Evolutionary conservation across 1,140 invertebrate species (phyloP).

Genomic region (Meloidogyne hapla): DNA sequence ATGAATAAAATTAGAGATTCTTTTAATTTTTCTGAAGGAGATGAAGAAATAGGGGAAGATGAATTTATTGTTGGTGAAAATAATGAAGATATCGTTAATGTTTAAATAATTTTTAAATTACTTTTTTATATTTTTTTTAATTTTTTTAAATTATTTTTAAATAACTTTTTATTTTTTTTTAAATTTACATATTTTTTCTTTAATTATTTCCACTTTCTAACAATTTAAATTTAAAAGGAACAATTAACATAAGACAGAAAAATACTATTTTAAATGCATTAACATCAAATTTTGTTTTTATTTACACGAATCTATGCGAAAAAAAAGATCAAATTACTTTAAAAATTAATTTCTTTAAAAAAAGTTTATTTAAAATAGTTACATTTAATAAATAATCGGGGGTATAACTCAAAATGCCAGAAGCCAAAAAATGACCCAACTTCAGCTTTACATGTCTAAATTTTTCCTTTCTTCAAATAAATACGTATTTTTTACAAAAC

Average conservation of each 20-base stretch:
- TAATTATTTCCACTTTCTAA: background rate
- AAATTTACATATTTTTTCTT: background rate
- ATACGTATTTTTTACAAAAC: too few relatives aligned
- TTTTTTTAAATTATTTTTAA: background rate
- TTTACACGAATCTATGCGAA: too few relatives aligned
- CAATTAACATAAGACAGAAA: too few relatives aligned
- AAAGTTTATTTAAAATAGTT: background rate
- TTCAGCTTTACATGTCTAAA: too few relatives aligned
- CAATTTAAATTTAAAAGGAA: too few relatives aligned
- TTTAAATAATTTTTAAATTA: background rate
- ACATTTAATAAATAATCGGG: too few relatives aligned
- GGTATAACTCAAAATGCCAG: too few relatives aligned
- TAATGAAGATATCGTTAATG: background rate
- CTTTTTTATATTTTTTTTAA: background rate
- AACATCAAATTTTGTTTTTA: too few relatives aligned
- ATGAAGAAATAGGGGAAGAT: slow-evolving; percentile 7
- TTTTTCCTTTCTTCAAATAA: too few relatives aligned
- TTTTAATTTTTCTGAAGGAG: background rate
- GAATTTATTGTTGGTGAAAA: background rate
- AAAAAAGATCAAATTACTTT: background rate
- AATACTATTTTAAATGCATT: too few relatives aligned
- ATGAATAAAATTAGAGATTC: slow-evolving; percentile 8
- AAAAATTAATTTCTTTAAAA: too few relatives aligned
- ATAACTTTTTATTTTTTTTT: background rate
- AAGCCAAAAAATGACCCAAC: too few relatives aligned